phyloP scores from a whole-genome alignment of 2,113 vertebrate genomes.

The Silurus meridionalis region DNA sequence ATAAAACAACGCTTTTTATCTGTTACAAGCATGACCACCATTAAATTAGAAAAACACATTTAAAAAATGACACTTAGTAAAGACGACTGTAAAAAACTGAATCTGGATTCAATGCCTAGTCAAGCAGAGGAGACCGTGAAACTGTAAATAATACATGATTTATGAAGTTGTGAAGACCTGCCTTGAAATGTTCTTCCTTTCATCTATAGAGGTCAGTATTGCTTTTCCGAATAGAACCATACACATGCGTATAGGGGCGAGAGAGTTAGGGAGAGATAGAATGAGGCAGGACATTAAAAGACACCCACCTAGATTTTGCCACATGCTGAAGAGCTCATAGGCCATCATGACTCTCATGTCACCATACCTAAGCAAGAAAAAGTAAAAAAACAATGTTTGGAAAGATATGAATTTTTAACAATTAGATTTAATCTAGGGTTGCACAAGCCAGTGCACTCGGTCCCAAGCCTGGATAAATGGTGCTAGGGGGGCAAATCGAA shows the following conservation, averaged over 20 bases:
- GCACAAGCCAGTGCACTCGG: too few relatives aligned
- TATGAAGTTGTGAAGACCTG: background rate
- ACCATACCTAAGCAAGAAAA: slow-evolving; percentile 71
- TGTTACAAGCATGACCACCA: background rate
- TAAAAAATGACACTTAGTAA: too few relatives aligned
- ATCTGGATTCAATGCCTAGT: background rate
- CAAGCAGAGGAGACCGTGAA: background rate
- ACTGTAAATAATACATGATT: background rate
- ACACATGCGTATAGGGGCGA: background rate
- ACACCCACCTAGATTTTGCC: slow-evolving; percentile 75
- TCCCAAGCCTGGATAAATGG: too few relatives aligned
- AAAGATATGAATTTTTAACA: background rate
- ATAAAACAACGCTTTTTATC: background rate
- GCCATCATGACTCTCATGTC: slow-evolving; percentile 91
- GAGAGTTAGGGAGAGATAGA: background rate
- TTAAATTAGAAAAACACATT: too few relatives aligned
- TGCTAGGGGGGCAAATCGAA: too few relatives aligned
- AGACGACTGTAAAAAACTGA: too few relatives aligned
- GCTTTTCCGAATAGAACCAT: background rate
- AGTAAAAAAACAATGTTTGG: background rate
- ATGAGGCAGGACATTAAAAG: background rate
- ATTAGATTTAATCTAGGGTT: too few relatives aligned
- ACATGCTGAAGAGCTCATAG: slow-evolving; percentile 88
- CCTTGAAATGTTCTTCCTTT: background rate
- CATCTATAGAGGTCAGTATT: slow-evolving; percentile 50